These are phyloP conservation scores for Drosophila suzukii DNA, from an alignment of 1,140 invertebrate species.

Conservation along the genomic window DNA sequence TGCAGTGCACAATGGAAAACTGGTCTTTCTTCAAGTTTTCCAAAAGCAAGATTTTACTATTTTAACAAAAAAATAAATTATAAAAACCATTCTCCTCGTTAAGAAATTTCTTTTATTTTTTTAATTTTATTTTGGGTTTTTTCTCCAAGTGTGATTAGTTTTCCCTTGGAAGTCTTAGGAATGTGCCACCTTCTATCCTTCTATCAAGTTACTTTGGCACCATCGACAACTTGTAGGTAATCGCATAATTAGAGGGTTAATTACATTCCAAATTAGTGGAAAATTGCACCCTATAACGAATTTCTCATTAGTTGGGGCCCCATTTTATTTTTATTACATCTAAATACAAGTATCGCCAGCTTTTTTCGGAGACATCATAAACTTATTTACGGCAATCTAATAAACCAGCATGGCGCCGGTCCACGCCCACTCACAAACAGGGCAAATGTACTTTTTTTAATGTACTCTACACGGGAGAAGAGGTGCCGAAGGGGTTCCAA, in stretches of 20 bases:
- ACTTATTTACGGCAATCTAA: conserved; percentile 81
- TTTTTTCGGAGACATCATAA: conserved; percentile 63
- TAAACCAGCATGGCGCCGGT: conserved; percentile 75
- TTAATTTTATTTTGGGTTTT: neutral
- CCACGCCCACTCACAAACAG: conserved; percentile 47
- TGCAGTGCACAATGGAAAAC: conserved; percentile 10
- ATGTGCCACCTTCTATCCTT: conserved; percentile 18
- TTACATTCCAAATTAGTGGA: conserved; percentile 40
- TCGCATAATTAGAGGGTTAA: conserved; percentile 40
- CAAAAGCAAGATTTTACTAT: neutral
- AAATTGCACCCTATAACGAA: conserved; percentile 9
- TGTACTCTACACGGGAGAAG: conserved; percentile 7
- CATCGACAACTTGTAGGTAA: conserved; percentile 40
- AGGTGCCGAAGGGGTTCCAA: neutral
- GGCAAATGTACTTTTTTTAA: conserved; percentile 59
- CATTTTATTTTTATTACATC: conserved; percentile 32
- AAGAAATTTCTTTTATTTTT: no score
- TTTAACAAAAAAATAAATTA: no score
- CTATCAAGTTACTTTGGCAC: conserved; percentile 15
- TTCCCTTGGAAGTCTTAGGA: conserved; percentile 58
- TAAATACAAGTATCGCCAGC: conserved; percentile 11
- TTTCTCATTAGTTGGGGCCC: conserved; percentile 28
- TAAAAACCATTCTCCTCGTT: no score
- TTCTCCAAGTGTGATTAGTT: conserved; percentile 23
- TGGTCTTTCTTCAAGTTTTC: neutral